Conservation (phyloP, 2,113 vertebrate genomes). For the Jaculus jaculus region DNA sequence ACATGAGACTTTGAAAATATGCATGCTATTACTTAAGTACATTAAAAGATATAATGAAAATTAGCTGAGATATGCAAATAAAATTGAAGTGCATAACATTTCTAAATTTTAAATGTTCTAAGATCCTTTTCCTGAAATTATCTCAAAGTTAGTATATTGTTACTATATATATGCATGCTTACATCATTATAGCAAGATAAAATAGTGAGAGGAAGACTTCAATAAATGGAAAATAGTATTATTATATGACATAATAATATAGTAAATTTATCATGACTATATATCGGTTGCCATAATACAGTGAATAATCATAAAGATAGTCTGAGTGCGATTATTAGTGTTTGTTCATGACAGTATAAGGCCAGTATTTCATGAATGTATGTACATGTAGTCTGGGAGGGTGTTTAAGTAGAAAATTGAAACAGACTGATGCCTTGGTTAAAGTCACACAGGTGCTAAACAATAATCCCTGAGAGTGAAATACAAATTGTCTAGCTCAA, state of each 20-base stretch:
- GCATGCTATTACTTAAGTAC: neutral
- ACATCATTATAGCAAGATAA: neutral
- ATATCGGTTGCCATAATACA: neutral
- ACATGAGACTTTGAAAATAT: neutral
- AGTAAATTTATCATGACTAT: too few species aligned
- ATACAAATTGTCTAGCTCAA: neutral
- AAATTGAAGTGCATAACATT: neutral
- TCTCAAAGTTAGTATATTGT: neutral
- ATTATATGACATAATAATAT: neutral
- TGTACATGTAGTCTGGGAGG: too few species aligned
- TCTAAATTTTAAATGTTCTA: neutral
- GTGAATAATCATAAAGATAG: neutral
- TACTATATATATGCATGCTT: neutral
- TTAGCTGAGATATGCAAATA: constrained; percentile 16
- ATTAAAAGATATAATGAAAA: neutral
- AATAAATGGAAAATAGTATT: constrained; percentile 14
- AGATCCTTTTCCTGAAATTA: neutral
- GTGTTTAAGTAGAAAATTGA: constrained; percentile 3
- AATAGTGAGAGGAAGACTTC: neutral
- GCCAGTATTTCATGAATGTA: neutral
- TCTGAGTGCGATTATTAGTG: neutral
- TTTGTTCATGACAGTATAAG: neutral
- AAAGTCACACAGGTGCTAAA: constrained; percentile 4
- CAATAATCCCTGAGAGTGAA: neutral
- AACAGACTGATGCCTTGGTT: neutral